phyloP scores from a whole-genome alignment of 2,888 invertebrate genomes.

The Plebejus argus region DNA sequence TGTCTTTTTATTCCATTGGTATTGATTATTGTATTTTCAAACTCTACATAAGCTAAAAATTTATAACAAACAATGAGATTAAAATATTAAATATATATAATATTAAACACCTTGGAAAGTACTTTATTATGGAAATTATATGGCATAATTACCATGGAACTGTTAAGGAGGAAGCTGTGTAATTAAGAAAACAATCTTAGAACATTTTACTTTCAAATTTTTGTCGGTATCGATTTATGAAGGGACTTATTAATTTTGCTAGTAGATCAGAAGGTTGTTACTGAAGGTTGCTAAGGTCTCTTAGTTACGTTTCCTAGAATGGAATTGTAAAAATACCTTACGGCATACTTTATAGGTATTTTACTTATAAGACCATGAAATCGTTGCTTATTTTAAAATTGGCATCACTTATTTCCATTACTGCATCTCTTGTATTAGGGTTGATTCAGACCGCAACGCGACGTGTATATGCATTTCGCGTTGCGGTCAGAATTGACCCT shows the following conservation, averaged over 20 bases:
- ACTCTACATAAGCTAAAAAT: neutral
- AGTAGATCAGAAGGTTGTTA: too few species aligned
- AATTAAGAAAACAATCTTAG: slow-evolving; percentile 63
- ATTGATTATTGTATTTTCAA: neutral
- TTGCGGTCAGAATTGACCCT: too few species aligned
- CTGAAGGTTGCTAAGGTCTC: too few species aligned
- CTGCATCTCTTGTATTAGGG: neutral
- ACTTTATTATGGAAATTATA: slow-evolving; percentile 61
- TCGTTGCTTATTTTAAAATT: too few species aligned
- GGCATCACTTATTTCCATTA: too few species aligned
- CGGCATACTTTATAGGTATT: too few species aligned
- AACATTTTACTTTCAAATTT: slow-evolving; percentile 52
- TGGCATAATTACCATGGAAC: slow-evolving; percentile 61
- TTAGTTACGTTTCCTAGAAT: too few species aligned
- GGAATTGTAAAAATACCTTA: too few species aligned
- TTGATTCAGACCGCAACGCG: too few species aligned
- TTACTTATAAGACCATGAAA: too few species aligned
- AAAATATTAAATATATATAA: slow-evolving; percentile 1
- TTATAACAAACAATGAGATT: neutral
- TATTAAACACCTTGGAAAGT: slow-evolving; percentile 33
- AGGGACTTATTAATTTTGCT: neutral
- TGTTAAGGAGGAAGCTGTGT: slow-evolving; percentile 60
- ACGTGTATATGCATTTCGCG: too few species aligned
- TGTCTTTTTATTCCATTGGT: neutral
- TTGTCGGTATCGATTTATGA: slow-evolving; percentile 33